Evolutionary conservation across 1,140 invertebrate species (phyloP), one percentile per base, ranked within the genome.

Genomic region (Drusus annulatus): DNA sequence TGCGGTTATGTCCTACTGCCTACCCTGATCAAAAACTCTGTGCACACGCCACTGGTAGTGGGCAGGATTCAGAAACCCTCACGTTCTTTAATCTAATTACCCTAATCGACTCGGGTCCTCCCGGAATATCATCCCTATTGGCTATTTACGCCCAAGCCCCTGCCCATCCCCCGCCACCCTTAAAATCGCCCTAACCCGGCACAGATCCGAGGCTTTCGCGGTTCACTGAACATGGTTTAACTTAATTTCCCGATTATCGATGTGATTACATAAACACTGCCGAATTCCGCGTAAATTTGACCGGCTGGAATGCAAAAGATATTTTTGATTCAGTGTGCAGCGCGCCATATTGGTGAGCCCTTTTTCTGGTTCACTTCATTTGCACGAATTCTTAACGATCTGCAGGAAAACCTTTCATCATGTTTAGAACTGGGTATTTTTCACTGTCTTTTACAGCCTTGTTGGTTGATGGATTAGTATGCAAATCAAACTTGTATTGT

Each of bases 221-320:
- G 74, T 76, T 76, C 74, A 76, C 74, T 76, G 74, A 50, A 21
- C 28, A 63, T 23, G 31, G 68, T 63, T 76, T 76, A 76, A 76
- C 74, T 76, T 63, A 62, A 76, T 76, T 76, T 76, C 56, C 56
- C 56, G 19, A 62, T 50, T 63, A 58, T 58, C 58, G n/a, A 50
- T 60, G 28, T 76, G 74, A 76, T 76, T 36, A 75, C 17, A 65
- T 65, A 71, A 71, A 71, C 68, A 54, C 68, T 71, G 45, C 50
- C 15, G 17, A 50, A 69, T 69, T 50, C 68, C 8, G 68, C 68
- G 68, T 50, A 71, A 71, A 71, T 52, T 71, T 71, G 68, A 71
- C 68, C 68, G 54, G 68, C 68, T 71, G 68, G 68, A 52, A 71
- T 71, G 16, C 25, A 3, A 71, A 68, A 52, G n/a, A 17, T 71